These are phyloP conservation scores for Clarias laeviceps DNA, from an alignment of 2,797 vertebrate genomes.

Conservation along the genomic window DNA sequence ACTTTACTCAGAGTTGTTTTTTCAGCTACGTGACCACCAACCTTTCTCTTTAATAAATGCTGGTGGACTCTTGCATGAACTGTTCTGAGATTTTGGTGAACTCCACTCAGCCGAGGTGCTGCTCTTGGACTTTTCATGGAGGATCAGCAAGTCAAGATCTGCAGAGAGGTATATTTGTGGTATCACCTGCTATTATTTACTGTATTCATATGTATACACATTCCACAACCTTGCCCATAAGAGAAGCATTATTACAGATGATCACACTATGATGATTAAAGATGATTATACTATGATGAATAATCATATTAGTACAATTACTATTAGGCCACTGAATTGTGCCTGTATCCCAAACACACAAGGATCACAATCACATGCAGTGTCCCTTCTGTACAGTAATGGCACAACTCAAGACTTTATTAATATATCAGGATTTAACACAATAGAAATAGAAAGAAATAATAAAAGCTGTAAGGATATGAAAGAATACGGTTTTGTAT, in stretches of 20 bases:
- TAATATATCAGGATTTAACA: not conserved
- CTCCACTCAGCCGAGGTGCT: constrained; percentile 51
- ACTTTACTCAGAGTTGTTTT: not conserved
- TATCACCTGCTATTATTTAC: not conserved
- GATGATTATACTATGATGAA: not conserved
- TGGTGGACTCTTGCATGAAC: constrained; percentile 60
- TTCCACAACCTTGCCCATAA: not conserved
- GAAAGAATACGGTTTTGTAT: not conserved
- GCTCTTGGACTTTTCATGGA: constrained; percentile 62
- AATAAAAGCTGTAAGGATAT: not conserved
- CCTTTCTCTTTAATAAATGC: constrained; percentile 73
- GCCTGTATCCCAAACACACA: not conserved
- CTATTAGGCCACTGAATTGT: not conserved
- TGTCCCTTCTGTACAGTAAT: not conserved
- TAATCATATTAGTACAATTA: not conserved
- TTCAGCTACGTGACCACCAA: constrained; percentile 30
- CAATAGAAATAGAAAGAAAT: not conserved
- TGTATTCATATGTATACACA: not conserved
- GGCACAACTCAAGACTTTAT: not conserved
- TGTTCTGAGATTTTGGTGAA: constrained; percentile 35
- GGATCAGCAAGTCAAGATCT: constrained; percentile 76
- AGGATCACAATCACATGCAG: not conserved
- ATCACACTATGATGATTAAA: not conserved
- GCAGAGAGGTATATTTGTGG: not conserved
- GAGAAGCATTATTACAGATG: not conserved